These are phyloP conservation scores for Hyposmocoma kahamanoa DNA, from an alignment of 1,140 invertebrate species.

Conservation along the genomic window DNA sequence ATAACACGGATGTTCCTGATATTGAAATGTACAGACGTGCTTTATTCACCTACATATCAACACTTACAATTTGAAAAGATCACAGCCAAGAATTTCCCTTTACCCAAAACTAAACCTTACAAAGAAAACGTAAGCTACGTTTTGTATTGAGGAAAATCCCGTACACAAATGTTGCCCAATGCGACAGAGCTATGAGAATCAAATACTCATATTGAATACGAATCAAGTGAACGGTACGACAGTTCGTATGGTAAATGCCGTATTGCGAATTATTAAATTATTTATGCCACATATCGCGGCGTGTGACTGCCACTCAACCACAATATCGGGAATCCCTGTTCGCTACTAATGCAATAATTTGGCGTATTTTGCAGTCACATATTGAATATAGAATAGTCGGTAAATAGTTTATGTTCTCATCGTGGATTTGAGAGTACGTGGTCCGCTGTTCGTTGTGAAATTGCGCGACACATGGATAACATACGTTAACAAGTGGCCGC, in stretches of 20 bases:
- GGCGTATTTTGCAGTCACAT: conserved; percentile 71
- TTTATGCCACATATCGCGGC: conserved; percentile 69
- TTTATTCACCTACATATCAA: conserved; percentile 73
- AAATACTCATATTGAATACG: conserved; percentile 73
- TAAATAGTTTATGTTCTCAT: conserved; percentile 72
- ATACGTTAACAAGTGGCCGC: conserved; percentile 58
- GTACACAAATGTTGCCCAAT: conserved; percentile 59
- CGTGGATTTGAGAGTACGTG: conserved; percentile 69
- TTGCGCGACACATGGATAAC: conserved; percentile 55
- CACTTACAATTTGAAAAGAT: conserved; percentile 66
- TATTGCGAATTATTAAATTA: conserved; percentile 74
- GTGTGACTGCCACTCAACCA: conserved; percentile 63
- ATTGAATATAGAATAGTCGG: conserved; percentile 71
- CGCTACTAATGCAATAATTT: conserved; percentile 73
- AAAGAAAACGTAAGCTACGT: conserved; percentile 30
- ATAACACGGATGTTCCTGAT: conserved; percentile 73
- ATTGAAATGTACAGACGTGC: conserved; percentile 72
- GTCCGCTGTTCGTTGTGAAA: conserved; percentile 64
- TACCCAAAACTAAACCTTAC: conserved; percentile 46
- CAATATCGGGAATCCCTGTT: conserved; percentile 72
- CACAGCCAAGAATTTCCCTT: conserved; percentile 30
- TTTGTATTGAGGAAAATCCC: conserved; percentile 44
- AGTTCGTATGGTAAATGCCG: conserved; percentile 69
- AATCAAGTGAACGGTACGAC: conserved; percentile 65
- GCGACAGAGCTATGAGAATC: conserved; percentile 71